phyloP scores from a whole-genome alignment of 1,140 invertebrate species.

The Galleria mellonella region DNA sequence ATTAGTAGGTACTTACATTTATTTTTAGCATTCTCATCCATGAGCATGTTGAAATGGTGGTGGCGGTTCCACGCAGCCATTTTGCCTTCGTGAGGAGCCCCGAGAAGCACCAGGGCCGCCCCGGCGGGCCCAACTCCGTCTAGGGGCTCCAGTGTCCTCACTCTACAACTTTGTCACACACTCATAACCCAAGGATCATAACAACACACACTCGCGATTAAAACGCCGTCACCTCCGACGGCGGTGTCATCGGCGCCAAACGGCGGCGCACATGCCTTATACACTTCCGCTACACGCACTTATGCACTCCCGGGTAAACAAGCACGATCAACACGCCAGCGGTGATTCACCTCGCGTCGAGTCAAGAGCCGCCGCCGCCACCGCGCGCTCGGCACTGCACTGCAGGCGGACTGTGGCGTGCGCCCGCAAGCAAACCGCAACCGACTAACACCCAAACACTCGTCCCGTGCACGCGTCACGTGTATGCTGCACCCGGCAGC shows the following conservation, averaged over 20 bases:
- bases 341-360: slow-evolving; percentile 60
- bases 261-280: slow-evolving; percentile 62
- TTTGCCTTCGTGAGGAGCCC: slow-evolving; percentile 76
- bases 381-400: slow-evolving; percentile 55
- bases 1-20: slow-evolving; percentile 76
- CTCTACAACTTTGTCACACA: slow-evolving; percentile 70
- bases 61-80: slow-evolving; percentile 82
- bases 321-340: slow-evolving; percentile 60
- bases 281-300: slow-evolving; percentile 63
- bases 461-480: slow-evolving; percentile 56
- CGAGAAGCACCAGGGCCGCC: slow-evolving; percentile 72
- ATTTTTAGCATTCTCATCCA: slow-evolving; percentile 81
- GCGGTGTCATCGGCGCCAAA: slow-evolving; percentile 63
- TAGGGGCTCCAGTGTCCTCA: slow-evolving; percentile 74
- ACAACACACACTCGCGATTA: slow-evolving; percentile 58
- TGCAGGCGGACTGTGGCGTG: slow-evolving; percentile 48
- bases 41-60: slow-evolving; percentile 81
- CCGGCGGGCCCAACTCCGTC: slow-evolving; percentile 73
- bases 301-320: slow-evolving; percentile 69
- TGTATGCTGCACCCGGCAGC: slow-evolving; percentile 43
- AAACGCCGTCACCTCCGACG: slow-evolving; percentile 57
- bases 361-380: slow-evolving; percentile 3
- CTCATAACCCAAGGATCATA: slow-evolving; percentile 69
- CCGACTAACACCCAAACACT: slow-evolving; percentile 62
- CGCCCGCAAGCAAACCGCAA: slow-evolving; percentile 39